Evolutionary conservation across 2,888 invertebrate species (phyloP).

Genomic region (Invenusta paracnida): DNA sequence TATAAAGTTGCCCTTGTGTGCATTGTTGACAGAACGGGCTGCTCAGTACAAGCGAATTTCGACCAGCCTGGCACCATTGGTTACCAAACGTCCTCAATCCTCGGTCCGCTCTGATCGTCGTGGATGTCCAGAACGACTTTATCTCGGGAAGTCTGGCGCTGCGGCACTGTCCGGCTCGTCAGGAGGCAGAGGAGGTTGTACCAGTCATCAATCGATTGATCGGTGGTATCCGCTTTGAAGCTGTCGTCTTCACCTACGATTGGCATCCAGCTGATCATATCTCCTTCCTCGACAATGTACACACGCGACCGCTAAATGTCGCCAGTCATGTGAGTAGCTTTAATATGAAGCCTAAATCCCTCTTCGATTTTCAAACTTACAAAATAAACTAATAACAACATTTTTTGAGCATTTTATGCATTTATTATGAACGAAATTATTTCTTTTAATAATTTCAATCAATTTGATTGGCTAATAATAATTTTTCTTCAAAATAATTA

Average conservation of each 20-base stretch:
- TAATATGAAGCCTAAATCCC: too few relatives aligned
- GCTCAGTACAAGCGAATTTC: not conserved
- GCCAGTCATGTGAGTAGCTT: not conserved
- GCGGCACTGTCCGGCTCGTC: conserved; percentile 80
- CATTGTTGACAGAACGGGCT: not conserved
- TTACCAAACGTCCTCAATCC: not conserved
- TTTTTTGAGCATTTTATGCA: too few relatives aligned
- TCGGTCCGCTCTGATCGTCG: conserved; percentile 73
- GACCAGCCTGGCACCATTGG: conserved; percentile 6
- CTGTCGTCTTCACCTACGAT: conserved; percentile 85
- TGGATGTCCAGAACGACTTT: conserved; percentile 97
- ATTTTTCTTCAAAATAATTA: too few relatives aligned
- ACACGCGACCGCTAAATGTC: not conserved
- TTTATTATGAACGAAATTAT: too few relatives aligned
- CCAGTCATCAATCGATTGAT: conserved; percentile 73
- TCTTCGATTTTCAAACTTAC: too few relatives aligned
- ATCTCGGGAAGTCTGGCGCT: conserved; percentile 87
- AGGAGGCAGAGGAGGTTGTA: conserved; percentile 72
- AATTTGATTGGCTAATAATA: too few relatives aligned
- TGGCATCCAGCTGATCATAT: conserved; percentile 96
- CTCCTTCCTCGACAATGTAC: conserved; percentile 81
- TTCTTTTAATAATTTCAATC: too few relatives aligned
- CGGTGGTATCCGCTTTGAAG: conserved; percentile 63
- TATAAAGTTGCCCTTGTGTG: too few relatives aligned
- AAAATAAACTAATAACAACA: too few relatives aligned